These are phyloP conservation scores for Anastrepha obliqua DNA, from an alignment of 1,140 invertebrate species.

Conservation along the genomic window DNA sequence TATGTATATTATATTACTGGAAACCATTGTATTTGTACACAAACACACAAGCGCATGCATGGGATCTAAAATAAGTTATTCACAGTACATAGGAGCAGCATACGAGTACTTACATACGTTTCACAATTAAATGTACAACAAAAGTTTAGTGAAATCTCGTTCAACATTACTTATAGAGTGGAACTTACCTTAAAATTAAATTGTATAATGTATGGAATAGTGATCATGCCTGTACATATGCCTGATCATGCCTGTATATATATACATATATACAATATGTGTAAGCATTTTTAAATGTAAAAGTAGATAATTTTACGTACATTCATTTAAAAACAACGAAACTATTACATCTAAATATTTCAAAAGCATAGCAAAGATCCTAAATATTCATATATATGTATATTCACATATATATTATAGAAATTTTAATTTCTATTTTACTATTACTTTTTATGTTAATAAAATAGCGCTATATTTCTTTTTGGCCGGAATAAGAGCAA, in stretches of 20 bases:
- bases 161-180: background rate
- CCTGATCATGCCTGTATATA: no score
- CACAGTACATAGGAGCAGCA: background rate
- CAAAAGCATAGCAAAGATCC: background rate
- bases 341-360: background rate
- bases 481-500: no score
- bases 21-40: background rate
- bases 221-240: no score
- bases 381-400: background rate
- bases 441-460: no score
- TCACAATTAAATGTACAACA: slow-evolving; percentile 16
- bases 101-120: background rate
- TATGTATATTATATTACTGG: background rate
- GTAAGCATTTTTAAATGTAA: background rate
- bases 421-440: no score
- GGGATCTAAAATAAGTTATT: background rate
- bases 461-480: no score
- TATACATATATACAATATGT: background rate
- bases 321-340: background rate
- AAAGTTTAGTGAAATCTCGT: background rate
- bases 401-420: no score
- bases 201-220: no score
- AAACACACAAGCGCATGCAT: background rate
- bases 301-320: background rate
- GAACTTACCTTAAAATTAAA: no score